phyloP scores from a whole-genome alignment of 1,140 invertebrate species.

The Heliconius congener region DNA sequence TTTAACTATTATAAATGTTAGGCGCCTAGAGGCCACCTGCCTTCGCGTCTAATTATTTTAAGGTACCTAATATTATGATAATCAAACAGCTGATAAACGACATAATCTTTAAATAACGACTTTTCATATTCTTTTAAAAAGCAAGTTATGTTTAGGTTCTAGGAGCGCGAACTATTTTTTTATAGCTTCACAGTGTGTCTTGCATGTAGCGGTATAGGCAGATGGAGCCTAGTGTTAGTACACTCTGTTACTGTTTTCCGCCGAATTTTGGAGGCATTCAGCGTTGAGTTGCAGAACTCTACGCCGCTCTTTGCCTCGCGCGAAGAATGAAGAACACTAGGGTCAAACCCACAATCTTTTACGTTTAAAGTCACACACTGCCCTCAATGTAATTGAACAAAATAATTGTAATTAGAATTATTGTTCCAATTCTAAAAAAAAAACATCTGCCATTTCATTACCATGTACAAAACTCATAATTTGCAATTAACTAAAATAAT shows the following conservation, averaged over 20 bases:
- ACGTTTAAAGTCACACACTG: too few species aligned
- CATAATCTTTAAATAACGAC: constrained; percentile 6
- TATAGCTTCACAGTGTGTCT: too few species aligned
- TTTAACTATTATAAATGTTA: constrained; percentile 1
- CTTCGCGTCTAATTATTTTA: neutral
- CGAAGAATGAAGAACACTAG: too few species aligned
- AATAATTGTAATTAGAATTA: constrained; percentile 2
- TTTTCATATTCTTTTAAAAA: neutral
- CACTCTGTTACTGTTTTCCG: too few species aligned
- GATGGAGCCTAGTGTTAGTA: neutral
- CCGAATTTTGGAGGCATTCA: too few species aligned
- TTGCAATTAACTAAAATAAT: constrained; percentile 11
- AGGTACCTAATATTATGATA: constrained; percentile 23
- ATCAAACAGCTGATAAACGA: constrained; percentile 24
- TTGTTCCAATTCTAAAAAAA: constrained; percentile 6
- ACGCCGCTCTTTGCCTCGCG: too few species aligned
- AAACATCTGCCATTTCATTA: constrained; percentile 10
- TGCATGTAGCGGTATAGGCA: too few species aligned
- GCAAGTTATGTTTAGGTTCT: neutral
- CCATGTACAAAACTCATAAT: constrained; percentile 3
- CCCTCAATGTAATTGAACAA: too few species aligned
- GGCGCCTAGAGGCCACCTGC: constrained; percentile 2
- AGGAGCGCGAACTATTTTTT: neutral
- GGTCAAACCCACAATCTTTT: too few species aligned
- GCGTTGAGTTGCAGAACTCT: too few species aligned